Percentiles rank a stretch among this genome's conserved stretches.
These are phyloP conservation scores for Caenorhabditis virilis DNA, from an alignment of 2,888 invertebrate genomes.

Conservation along the genomic window DNA sequence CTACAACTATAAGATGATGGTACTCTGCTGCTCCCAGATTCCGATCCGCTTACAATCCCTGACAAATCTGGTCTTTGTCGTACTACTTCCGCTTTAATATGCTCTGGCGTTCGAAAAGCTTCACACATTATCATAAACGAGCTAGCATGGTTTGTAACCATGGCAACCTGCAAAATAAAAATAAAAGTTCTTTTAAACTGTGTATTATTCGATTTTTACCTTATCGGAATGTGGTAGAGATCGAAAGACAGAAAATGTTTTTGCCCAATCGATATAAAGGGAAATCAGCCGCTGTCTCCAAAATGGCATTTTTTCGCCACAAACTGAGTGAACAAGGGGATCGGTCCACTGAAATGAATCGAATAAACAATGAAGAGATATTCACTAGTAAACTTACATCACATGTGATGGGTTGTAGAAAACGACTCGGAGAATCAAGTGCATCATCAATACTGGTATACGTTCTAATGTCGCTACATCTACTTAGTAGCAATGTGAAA, in stretches of 20 bases:
- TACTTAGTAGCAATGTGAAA: constrained; percentile 61
- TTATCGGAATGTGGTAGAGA: constrained; percentile 66
- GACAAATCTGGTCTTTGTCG: constrained; percentile 18
- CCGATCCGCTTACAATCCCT: constrained; percentile 18
- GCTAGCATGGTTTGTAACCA: constrained; percentile 67
- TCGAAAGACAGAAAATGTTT: constrained; percentile 63
- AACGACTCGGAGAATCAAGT: constrained; percentile 57
- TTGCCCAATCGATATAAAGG: constrained; percentile 67
- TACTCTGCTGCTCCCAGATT: constrained; percentile 33
- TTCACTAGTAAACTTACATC: constrained; percentile 49
- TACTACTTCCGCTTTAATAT: constrained; percentile 42
- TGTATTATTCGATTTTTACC: constrained; percentile 26
- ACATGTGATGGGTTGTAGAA: constrained; percentile 59
- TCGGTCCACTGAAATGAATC: constrained; percentile 54
- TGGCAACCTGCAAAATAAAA: constrained; percentile 54
- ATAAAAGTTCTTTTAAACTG: not conserved
- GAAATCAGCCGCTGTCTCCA: constrained; percentile 66
- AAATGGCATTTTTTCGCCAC: constrained; percentile 63
- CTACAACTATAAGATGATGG: constrained; percentile 16
- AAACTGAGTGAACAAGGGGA: constrained; percentile 49
- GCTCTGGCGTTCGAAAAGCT: constrained; percentile 66
- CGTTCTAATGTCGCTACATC: constrained; percentile 51
- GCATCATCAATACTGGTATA: constrained; percentile 63
- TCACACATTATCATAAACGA: constrained; percentile 68
- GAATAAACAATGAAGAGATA: not conserved